phyloP scores from a whole-genome alignment of 2,797 vertebrate species.

The Alfaro cultratus region DNA sequence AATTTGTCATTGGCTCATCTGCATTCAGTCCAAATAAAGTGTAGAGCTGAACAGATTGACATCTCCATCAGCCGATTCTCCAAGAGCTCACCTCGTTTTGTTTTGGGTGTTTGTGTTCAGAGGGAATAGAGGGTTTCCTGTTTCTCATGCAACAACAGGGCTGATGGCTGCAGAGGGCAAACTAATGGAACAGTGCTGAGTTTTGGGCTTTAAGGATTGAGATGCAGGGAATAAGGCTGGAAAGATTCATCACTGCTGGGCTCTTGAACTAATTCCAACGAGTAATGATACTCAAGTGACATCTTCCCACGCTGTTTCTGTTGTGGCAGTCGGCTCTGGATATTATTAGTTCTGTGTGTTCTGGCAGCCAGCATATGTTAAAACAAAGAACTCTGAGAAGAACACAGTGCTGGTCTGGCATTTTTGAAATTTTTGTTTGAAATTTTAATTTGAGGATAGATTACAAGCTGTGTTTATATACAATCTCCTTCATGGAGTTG shows the following conservation, averaged over 20 bases:
- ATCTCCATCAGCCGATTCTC: constrained; percentile 63
- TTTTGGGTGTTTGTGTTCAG: constrained; percentile 20
- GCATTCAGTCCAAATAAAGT: constrained; percentile 69
- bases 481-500: not conserved
- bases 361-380: constrained; percentile 32
- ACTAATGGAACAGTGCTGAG: constrained; percentile 23
- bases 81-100: constrained; percentile 21
- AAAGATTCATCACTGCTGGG: constrained; percentile 43
- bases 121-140: constrained; percentile 30
- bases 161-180: constrained; percentile 24
- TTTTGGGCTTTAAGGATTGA: constrained; percentile 22
- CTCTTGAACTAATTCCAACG: constrained; percentile 46
- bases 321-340: constrained; percentile 11
- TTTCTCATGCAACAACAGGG: constrained; percentile 30
- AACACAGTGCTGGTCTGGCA: constrained; percentile 28
- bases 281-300: constrained; percentile 35
- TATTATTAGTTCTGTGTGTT: constrained; percentile 13
- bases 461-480: not conserved
- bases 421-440: not conserved
- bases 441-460: not conserved
- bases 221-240: constrained; percentile 19
- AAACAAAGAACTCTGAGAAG: constrained; percentile 22
- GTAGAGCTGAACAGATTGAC: constrained; percentile 59
- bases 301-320: constrained; percentile 34
- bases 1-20: constrained; percentile 78